Evolutionary conservation across 1,140 invertebrate species (phyloP), one percentile per base, ranked within the genome.

Genomic region (Subanguina moxae): DNA sequence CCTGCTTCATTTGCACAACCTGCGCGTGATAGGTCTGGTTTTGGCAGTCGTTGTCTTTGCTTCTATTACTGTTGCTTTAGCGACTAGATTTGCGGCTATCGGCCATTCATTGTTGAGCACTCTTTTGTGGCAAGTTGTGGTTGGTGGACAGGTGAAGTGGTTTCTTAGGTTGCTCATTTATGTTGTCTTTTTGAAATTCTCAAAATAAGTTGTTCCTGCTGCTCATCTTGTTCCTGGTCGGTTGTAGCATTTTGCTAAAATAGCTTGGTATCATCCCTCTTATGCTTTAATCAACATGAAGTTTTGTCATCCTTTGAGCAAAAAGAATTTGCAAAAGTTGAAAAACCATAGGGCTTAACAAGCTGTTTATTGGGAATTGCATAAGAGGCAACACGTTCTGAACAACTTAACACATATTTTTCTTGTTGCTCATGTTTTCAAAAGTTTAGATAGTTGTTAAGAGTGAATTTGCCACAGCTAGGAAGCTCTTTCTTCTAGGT

Each of bases 91-190:
- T 30, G n/a, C 19, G 17, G 43, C 7, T 9, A 68, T 57, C 5
- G 30, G 70, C 45, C 17, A n/a, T 27, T 21, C 25, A 17, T 52
- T 67, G 15, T 21, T 73, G 17, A 28, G 17, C 11, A 28, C 23
- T 15, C 32, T 73, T 11, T 70, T 73, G 43, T 73, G 72, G 72
- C 67, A 68, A 45, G 45, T 73, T 17, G 58, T 73, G 30, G 30
- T 73, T 13, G 72, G 72, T 23, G 72, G 65, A 57, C 72, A 73
- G 65, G 72, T 23, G 13, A 27, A 21, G 17, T n/a, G 23, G 25
- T 30, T 0, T 67, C 45, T n/a, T n/a, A n/a, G n/a, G n/a, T n/a
- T n/a, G n/a, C n/a, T n/a, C n/a, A n/a, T n/a, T n/a, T n/a, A n/a
- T n/a, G n/a, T n/a, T n/a, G n/a, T n/a, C n/a, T n/a, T n/a, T n/a